Evolutionary conservation across 2,888 invertebrate genomes (phyloP), one percentile per base, ranked within the genome.

Genomic region (Rhopalosiphum nymphaeae): DNA sequence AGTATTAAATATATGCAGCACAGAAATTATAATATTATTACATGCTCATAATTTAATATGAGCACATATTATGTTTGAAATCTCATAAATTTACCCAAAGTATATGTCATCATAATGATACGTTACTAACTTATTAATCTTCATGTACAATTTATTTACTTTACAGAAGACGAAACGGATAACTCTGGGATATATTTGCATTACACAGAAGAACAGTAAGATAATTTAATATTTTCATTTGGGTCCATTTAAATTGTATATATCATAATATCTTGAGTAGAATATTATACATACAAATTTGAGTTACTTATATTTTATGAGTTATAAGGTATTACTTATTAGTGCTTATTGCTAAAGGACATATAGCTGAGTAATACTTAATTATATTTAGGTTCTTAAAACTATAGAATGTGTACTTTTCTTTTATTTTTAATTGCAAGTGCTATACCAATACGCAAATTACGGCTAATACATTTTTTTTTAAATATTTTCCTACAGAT

Each of bases 101-200:
- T 67, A 16, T 16, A 67, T 11, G 3, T 13, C 4, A 67, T 16
- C 7, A n/a, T n/a, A n/a, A 67, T 67, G 16, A 16, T 7, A 67
- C 7, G 21, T 36, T 21, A 21, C 21, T 67, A 67, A 67, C n/a
- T 46, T 46, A 46, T 7, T 67, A 36, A 67, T 36, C 13, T 67
- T 67, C 7, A n/a, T 67, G 67, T 67, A 56, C 53, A 57, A 42
- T 57, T 49, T 93, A 44, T 49, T 67, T 84, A 91, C 95, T 96
- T 96, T 95, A 94, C 96, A 98, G 98, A 97, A 96, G 97, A 97
- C 29, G 97, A 97, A 95, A 97, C 97, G 0, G 99, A 99, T 96
- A 97, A 97, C 95, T 98, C 98, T 0, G 99, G 99, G 21, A 97
- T 99, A 56, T 97, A 97, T 95, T 96, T 99, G 90, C 97, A 97